phyloP scores from a whole-genome alignment of 2,888 invertebrate genomes.

The Teleogryllus oceanicus region DNA sequence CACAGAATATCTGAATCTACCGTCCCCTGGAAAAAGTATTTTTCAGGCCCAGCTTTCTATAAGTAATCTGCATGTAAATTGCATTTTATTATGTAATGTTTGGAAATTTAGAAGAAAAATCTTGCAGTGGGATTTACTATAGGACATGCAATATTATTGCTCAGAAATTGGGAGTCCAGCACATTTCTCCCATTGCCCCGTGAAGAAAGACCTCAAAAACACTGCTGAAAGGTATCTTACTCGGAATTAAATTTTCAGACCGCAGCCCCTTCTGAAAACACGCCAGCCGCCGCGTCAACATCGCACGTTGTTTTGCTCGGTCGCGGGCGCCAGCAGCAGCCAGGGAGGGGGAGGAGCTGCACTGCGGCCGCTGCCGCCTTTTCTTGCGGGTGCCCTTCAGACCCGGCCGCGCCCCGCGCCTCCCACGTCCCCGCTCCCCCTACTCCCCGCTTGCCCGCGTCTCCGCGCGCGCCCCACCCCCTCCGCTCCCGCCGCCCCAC shows the following conservation, averaged over 20 bases:
- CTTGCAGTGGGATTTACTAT: no score
- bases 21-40: no score
- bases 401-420: neutral
- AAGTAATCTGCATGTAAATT: no score
- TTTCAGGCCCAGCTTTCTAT: no score
- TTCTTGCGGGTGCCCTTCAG: slow-evolving; percentile 3
- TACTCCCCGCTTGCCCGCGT: neutral
- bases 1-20: no score
- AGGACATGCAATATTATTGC: no score
- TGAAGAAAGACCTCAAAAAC: no score
- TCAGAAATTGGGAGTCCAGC: no score
- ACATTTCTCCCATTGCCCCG: no score
- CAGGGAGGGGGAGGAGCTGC: neutral
- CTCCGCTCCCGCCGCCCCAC: neutral
- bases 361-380: neutral
- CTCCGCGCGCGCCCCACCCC: neutral
- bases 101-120: no score
- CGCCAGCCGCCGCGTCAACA: neutral
- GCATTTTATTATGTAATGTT: no score
- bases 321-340: neutral
- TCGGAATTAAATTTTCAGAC: neutral
- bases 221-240: neutral
- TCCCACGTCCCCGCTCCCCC: neutral
- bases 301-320: neutral
- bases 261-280: neutral